phyloP scores from a whole-genome alignment of 1,140 invertebrate species.

The Augochlora pura region DNA sequence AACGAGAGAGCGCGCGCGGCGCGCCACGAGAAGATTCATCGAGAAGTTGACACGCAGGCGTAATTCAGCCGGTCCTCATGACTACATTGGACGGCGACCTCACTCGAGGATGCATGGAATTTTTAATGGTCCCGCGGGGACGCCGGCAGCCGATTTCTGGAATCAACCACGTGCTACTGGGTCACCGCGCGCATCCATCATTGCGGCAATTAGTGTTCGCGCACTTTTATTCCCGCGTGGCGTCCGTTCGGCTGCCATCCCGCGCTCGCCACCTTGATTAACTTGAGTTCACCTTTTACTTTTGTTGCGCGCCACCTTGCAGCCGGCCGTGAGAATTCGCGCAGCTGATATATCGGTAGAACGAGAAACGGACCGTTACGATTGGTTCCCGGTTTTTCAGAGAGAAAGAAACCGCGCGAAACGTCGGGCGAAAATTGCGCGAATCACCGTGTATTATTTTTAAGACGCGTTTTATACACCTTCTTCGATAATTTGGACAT shows the following conservation, averaged over 20 bases:
- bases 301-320: not conserved
- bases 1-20: not conserved
- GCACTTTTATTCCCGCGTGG: slow-evolving; percentile 56
- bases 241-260: not conserved
- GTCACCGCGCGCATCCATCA: slow-evolving; percentile 61
- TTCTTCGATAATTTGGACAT: too few relatives aligned
- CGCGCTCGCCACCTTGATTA: not conserved
- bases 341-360: slow-evolving; percentile 37
- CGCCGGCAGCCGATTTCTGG: slow-evolving; percentile 49
- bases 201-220: slow-evolving; percentile 58
- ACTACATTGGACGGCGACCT: slow-evolving; percentile 43
- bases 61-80: slow-evolving; percentile 47
- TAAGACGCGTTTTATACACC: too few relatives aligned
- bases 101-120: slow-evolving; percentile 68
- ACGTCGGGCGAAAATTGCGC: too few relatives aligned
- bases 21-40: slow-evolving; percentile 41
- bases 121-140: slow-evolving; percentile 60
- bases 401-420: too few relatives aligned
- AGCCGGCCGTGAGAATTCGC: slow-evolving; percentile 34
- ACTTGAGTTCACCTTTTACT: slow-evolving; percentile 3
- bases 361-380: slow-evolving; percentile 44
- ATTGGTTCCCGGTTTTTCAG: slow-evolving; percentile 32
- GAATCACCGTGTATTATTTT: too few relatives aligned
- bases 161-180: slow-evolving; percentile 59
- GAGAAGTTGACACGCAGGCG: slow-evolving; percentile 26